Evolutionary conservation across 1,140 invertebrate genomes (phyloP), one percentile per base, ranked within the genome.

Genomic region (Temnothorax curvispinosus): DNA sequence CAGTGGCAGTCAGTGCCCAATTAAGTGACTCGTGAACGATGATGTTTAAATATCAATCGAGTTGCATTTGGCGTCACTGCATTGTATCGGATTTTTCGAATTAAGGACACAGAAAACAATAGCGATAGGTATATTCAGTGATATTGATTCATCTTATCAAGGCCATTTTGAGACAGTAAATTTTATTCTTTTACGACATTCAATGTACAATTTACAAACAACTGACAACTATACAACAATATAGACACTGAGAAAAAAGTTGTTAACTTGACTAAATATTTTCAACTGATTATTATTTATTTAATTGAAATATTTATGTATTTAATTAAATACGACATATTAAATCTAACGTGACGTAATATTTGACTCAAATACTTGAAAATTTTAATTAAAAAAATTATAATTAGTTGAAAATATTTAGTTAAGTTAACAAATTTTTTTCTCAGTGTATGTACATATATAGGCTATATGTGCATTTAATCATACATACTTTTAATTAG

Each of bases 21-120:
- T 84, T 84, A 82, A 74, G 8, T 60, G 54, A 75, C 13, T 75
- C 32, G 11, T 41, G 18, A 75, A 84, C 18, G 41, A 72, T 58
- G 41, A 72, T 58, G 35, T 84, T 84, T 84, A 60, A 54, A 56
- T 71, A 81, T 60, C 41, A 84, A 84, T 84, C 41, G 8, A 32
- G 7, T 13, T 52, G 35, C 3, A 47, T 35, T 62, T n/a, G 44
- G 6, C 44, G 15, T 27, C 41, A 38, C 32, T 52, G 15, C 44
- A 41, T 38, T 50, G 47, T 3, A 15, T 67, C n/a, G 2, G 11
- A 47, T 47, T 47, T 44, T 44, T 11, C 38, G 38, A 35, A 27
- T 27, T 27, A 27, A 52, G 18, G 5, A 21, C 15, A 15, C 15
- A 75, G 41, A 13, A 75, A 58, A 75, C 1, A 58, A 56, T 56